A percentile compares a stretch with the other conserved stretches of the same genome.
Conservation (phyloP, 1,140 invertebrate genomes). For the Lutraria rhynchaena region DNA sequence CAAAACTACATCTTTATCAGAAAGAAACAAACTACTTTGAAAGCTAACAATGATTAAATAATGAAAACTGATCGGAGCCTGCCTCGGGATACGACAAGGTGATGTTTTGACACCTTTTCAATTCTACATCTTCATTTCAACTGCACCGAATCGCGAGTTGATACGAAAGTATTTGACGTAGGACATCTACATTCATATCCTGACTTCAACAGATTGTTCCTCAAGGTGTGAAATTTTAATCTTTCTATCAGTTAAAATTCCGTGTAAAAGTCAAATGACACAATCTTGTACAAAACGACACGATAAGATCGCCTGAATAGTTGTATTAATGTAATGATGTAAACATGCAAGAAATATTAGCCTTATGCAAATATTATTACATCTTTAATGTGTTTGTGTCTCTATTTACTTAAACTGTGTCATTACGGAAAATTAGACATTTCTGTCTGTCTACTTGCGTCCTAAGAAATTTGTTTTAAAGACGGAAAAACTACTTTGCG, state of each 20-base stretch:
- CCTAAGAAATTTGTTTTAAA: no score
- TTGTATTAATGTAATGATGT: neutral
- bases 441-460: no score
- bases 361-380: conserved; percentile 16
- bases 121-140: conserved; percentile 40
- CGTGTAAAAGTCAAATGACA: conserved; percentile 47
- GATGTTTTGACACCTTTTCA: conserved; percentile 47
- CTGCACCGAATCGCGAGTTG: conserved; percentile 30
- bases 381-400: neutral
- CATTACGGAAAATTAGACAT: no score
- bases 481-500: no score
- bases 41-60: conserved; percentile 58
- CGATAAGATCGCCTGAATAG: conserved; percentile 18
- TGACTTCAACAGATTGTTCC: conserved; percentile 7
- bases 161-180: conserved; percentile 47
- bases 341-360: conserved; percentile 29
- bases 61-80: conserved; percentile 47
- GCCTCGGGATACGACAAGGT: conserved; percentile 19
- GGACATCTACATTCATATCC: conserved; percentile 17
- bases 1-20: conserved; percentile 52
- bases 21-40: conserved; percentile 52
- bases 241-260: conserved; percentile 46
- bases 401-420: no score
- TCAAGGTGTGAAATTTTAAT: conserved; percentile 54
- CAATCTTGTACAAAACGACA: conserved; percentile 35